Evolutionary conservation across 2,888 invertebrate species (phyloP), one percentile per base, ranked within the genome.

Genomic region (Acanthosepion pharaonis): DNA sequence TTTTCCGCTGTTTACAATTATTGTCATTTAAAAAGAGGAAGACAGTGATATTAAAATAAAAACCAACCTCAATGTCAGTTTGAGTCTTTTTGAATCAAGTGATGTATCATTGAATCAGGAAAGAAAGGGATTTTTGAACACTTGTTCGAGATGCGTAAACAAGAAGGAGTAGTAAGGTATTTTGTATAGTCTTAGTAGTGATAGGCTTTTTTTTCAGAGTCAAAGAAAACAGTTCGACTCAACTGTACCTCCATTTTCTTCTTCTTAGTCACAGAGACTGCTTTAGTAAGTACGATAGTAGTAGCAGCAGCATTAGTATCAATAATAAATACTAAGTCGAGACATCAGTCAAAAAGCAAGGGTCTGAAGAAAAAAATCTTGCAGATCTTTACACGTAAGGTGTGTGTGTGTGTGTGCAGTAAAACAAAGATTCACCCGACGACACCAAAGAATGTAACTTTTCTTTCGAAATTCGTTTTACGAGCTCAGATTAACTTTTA

Each of bases 201-300:
- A 78, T 33, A 78, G 33, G 11, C n/a, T 78, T 42, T 42, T 42
- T 33, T 78, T 78, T 33, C n/a, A n/a, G n/a, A 78, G 78, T 78
- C 78, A 78, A 78, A 33, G 78, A 33, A 78, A 78, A 78, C n/a
- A 33, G 78, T 78, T 33, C 33, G 78, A 78, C 78, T 78, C 33
- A 78, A 11, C 78, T 78, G 78, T 78, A 78, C n/a, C n/a, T 78
- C 78, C 78, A 78, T 78, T 78, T 78, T 78, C 78, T 78, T 78
- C 78, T 78, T 78, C n/a, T 78, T 78, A 78, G 78, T 78, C 78
- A 78, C 78, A 78, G 78, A 78, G 78, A 78, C 78, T n/a, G 78
- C 78, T n/a, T 78, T 78, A 78, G 78, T 78, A 78, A 78, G 78
- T 78, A 78, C n/a, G 1, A 11, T 18, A 78, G 28, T 78, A 78